Base-by-base conservation (phyloP, 2,888 invertebrate genomes). In the Phorcus lineatus region DNA sequence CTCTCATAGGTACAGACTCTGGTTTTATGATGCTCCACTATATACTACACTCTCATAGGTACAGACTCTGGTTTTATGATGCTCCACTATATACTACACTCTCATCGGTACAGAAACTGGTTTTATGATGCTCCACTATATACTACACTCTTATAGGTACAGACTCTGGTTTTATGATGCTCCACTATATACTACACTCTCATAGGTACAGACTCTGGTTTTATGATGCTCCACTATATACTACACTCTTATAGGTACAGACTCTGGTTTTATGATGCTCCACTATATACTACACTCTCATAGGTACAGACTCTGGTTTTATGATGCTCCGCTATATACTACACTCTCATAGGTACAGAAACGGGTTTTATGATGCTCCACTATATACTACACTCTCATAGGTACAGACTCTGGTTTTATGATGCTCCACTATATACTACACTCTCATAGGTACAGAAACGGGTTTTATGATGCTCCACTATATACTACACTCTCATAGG, bases 1-100 rank as follows among this genome's bases (percentile, higher is more conserved):
- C 24, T 17, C 62, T 81, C 19, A 74, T 79, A 36, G 79, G 79
- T 81, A 62, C 53, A n/a, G n/a, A n/a, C n/a, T n/a, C n/a, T n/a
- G n/a, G n/a, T n/a, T n/a, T n/a, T n/a, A n/a, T n/a, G n/a, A n/a
- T 74, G 78, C 53, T 75, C 78, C 24, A 74, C 62, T 19, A 66
- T 81, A 22, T 78, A 54, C 67, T 81, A 81, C 78, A 76, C 24
- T 17, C 62, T 81, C 19, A 74, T 79, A 36, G 79, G 79, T 81
- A 62, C 53, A n/a, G n/a, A n/a, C n/a, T n/a, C n/a, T n/a, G n/a
- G n/a, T n/a, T n/a, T n/a, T n/a, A n/a, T n/a, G n/a, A n/a, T 74
- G 78, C 53, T 75, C 78, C 24, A 74, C 62, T 19, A 66, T 81
- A 22, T 78, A 54, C 67, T 81, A 81, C 78, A 76, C 24, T 17